These are phyloP conservation scores for Lethocerus indicus DNA, from an alignment of 1,140 invertebrate genomes.

Conservation along the genomic window DNA sequence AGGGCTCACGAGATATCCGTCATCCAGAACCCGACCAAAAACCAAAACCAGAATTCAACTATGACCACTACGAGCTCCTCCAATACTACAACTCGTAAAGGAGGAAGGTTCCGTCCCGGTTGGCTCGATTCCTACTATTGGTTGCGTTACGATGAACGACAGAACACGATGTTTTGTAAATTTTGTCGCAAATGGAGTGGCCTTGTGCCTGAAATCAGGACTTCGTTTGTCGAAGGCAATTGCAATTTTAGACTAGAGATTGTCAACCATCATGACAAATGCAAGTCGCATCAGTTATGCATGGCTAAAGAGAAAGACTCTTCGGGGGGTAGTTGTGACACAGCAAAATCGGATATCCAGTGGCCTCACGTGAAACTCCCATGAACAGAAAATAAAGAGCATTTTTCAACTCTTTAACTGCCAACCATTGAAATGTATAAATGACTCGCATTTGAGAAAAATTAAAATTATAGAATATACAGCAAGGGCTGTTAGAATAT, in stretches of 20 bases:
- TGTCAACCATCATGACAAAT: slow-evolving; percentile 57
- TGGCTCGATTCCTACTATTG: slow-evolving; percentile 48
- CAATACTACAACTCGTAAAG: slow-evolving; percentile 28
- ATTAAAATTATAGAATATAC: too few species aligned
- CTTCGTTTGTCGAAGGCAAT: slow-evolving; percentile 55
- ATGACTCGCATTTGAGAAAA: too few species aligned
- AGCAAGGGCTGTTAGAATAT: too few species aligned
- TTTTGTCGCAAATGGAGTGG: slow-evolving; percentile 52
- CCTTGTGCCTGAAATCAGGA: slow-evolving; percentile 45
- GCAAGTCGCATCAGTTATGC: slow-evolving; percentile 52
- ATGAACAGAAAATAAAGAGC: too few species aligned
- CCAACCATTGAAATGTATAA: too few species aligned
- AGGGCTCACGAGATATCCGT: slow-evolving; percentile 27
- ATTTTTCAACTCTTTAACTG: too few species aligned
- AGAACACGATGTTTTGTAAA: slow-evolving; percentile 52
- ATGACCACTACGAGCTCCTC: background rate
- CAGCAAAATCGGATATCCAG: too few species aligned
- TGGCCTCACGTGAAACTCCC: too few species aligned
- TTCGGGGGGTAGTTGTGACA: background rate
- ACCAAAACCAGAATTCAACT: background rate
- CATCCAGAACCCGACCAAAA: slow-evolving; percentile 25
- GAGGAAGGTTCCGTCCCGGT: slow-evolving; percentile 38
- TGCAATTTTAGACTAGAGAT: slow-evolving; percentile 56
- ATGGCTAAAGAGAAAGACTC: slow-evolving; percentile 27
- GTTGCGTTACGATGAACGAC: slow-evolving; percentile 44